Base-by-base conservation (phyloP, 2,797 vertebrate species). In the Thaleichthys pacificus region DNA sequence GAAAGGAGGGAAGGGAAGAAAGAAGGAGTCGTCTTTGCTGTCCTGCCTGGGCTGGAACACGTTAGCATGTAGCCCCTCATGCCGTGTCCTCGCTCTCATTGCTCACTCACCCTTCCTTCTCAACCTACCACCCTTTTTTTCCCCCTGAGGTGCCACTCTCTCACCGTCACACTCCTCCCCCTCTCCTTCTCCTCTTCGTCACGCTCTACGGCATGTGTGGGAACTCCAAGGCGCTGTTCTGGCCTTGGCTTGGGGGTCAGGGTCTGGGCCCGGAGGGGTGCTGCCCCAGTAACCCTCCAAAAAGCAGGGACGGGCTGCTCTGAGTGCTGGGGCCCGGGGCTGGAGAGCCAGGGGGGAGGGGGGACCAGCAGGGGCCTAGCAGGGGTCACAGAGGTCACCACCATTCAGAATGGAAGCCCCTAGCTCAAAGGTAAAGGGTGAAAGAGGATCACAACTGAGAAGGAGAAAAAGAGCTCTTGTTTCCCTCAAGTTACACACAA, bases 381-480 rank as follows among this genome's bases (percentile, higher is more conserved):
- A 75, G 75, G 70, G 74, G 66, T 80, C 87, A 88, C 67, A 66
- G 80, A 88, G 91, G 91, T 93, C 90, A 91, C 77, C 78, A 74
- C 88, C 87, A 91, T 93, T 92, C 86, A 91, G 88, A 90, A 80
- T 86, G 80, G 80, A 81, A 82, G 87, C 87, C 86, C 76, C 73
- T 79, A 49, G 83, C 90, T 92, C 88, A 92, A 89, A 93, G 90
- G 90, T 90, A 84, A n/a, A 76, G 82, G 84, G 77, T 90, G 90
- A 89, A 89, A 90, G 89, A 90, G 85, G 89, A 90, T 89, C 87
- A 87, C 77, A 83, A 87, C 86, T 81, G 85, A 35, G 80, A 77
- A 86, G 80, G 85, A 89, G 88, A 90, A 92, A 91, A 92, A 81
- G 85, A 84, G 87, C 89, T 92, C 91, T 92, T 91, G 90, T 93